Conservation (phyloP, 2,113 vertebrate species). For the Rhegmatorhina hoffmannsi region DNA sequence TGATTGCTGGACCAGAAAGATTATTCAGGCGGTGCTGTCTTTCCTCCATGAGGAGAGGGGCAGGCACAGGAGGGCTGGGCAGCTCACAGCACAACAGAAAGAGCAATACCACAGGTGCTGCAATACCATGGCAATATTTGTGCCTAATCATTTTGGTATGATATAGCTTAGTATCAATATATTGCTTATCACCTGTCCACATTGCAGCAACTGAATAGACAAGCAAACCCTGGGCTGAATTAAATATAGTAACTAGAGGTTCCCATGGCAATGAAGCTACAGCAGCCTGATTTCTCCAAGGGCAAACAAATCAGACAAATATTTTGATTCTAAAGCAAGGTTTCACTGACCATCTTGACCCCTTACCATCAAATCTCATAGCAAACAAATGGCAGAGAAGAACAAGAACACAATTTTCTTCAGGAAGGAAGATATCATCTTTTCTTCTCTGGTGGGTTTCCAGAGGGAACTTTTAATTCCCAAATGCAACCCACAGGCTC, state of each 20-base stretch:
- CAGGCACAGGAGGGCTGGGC: neutral
- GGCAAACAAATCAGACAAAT: conserved; percentile 48
- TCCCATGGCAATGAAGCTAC: conserved; percentile 67
- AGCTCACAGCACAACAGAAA: neutral
- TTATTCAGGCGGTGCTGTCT: rapidly evolving
- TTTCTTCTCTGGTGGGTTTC: neutral
- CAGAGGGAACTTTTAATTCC: neutral
- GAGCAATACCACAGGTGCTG: neutral
- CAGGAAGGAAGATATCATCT: neutral
- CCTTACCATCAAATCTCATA: neutral
- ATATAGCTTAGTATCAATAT: neutral
- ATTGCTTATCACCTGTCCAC: conserved; percentile 57
- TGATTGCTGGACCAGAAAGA: neutral
- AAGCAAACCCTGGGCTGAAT: conserved; percentile 43
- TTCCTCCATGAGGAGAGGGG: neutral
- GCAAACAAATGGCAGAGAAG: neutral
- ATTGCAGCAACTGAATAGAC: conserved; percentile 8
- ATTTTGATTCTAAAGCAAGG: neutral
- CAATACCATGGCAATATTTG: neutral
- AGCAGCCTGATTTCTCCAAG: conserved; percentile 43
- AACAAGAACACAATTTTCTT: neutral
- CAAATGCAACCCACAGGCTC: neutral
- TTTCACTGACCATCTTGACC: neutral
- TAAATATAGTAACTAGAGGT: conserved; percentile 65
- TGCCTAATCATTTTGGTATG: neutral